Base-by-base conservation (phyloP, 37 sponge, comb jelly and placozoan species). In the Oscarella lobularis region DNA sequence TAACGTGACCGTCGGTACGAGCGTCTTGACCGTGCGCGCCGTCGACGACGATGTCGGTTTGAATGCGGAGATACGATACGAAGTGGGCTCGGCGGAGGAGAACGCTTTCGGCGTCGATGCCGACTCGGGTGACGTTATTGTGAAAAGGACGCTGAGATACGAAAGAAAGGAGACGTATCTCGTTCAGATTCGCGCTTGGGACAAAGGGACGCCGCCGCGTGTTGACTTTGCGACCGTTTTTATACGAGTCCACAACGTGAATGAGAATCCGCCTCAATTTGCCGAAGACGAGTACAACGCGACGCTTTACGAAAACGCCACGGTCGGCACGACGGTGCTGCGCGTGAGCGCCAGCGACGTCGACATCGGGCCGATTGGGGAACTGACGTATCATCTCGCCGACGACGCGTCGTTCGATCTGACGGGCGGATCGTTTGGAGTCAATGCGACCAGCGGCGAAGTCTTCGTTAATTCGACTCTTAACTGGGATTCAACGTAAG, bases 311-410 rank as follows among this genome's bases (percentile, higher is more conserved):
- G 27, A 48, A 38, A 35, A 4, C 54, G 31, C 3, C 36, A 40
- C 4, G 27, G 3, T 76, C 20, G 76, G 74, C 2, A 66, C 86
- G 35, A 40, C 78, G 33, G 33, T 92, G 9, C 39, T 85, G 3
- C 54, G 40, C 2, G 73, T 92, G 2, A n/a, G 36, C 36, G 89
- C 89, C 1, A 77, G 41, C 67, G 93, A 92, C 79, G 38, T 60
- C 30, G 89, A 92, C 60, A 48, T 27, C 20, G 60, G 60, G 14
- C 60, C 60, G 9, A 48, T 48, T 27, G 60, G 60, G 20, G 60
- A 48, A 9, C 9, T 48, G 9, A 48, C 60, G 14, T 48, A 48
- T 48, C 60, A 48, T 48, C 14, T 48, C 9, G 20, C 20, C 20
- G 60, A 9, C 20, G 60, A 9, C 20, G 60, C 60, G 20, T 20